A percentile compares a stretch with the other conserved stretches of the same genome.
phyloP scores from a whole-genome alignment of 2,888 invertebrate genomes.

The Yponomeuta evonymella region DNA sequence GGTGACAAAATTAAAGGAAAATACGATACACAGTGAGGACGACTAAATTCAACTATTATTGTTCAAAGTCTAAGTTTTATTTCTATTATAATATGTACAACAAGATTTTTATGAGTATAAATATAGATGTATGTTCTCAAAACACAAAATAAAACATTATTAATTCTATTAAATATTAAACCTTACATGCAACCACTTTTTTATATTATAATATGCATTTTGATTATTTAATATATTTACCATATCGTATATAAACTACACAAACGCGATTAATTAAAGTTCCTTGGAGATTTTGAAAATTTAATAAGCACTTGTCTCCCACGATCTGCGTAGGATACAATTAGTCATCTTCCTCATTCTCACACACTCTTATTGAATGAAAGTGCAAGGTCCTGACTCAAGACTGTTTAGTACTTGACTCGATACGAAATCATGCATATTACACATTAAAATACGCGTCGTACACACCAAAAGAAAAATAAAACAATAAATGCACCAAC shows the following conservation, averaged over 20 bases:
- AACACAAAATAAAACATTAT: not conserved
- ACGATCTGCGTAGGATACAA: too few relatives aligned
- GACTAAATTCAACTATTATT: not conserved
- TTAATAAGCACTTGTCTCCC: too few relatives aligned
- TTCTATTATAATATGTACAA: not conserved
- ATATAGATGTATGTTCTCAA: constrained; percentile 3
- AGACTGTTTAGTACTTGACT: too few relatives aligned
- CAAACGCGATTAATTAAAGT: too few relatives aligned
- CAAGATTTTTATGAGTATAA: constrained; percentile 5
- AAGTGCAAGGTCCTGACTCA: too few relatives aligned
- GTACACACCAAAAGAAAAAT: too few relatives aligned
- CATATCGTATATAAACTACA: not conserved
- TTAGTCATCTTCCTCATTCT: too few relatives aligned
- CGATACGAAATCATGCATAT: too few relatives aligned
- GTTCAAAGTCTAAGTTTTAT: not conserved
- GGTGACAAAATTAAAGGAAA: not conserved
- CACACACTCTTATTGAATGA: too few relatives aligned
- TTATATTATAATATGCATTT: not conserved
- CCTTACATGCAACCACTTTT: not conserved
- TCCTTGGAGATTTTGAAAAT: too few relatives aligned
- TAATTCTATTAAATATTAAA: not conserved
- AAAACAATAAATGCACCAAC: too few relatives aligned
- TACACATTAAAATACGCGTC: too few relatives aligned
- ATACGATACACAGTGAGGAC: not conserved
- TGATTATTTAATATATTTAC: constrained; percentile 24